Evolutionary conservation across 2,113 vertebrate genomes (phyloP).

Genomic region (Syngnathus floridae): DNA sequence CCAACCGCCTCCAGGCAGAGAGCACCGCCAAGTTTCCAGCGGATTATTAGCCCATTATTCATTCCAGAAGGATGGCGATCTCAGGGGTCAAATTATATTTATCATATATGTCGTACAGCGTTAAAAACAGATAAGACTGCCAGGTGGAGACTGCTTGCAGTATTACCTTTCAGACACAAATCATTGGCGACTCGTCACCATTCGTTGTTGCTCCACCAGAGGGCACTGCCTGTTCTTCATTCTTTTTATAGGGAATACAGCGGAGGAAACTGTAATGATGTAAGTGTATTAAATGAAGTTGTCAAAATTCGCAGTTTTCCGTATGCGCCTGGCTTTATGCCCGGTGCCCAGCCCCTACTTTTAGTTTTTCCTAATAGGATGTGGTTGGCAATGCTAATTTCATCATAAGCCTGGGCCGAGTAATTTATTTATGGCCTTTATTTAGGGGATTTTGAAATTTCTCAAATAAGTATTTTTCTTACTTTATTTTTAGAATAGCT

Average conservation of each 20-base stretch:
- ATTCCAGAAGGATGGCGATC: background rate
- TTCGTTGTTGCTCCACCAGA: background rate
- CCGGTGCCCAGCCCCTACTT: no score
- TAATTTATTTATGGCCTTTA: no score
- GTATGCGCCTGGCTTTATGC: background rate
- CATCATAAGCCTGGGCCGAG: background rate
- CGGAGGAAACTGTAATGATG: background rate
- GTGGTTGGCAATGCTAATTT: background rate
- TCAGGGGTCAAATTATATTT: background rate
- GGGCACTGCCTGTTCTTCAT: background rate
- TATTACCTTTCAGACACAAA: background rate
- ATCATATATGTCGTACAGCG: background rate
- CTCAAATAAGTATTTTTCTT: no score
- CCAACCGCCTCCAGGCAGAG: slow-evolving; percentile 7
- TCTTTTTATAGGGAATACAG: background rate
- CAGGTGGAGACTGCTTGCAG: background rate
- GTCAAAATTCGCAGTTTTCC: background rate
- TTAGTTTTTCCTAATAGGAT: no score
- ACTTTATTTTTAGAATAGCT: no score
- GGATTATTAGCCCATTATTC: background rate
- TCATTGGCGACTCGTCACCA: background rate
- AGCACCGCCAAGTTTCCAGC: slow-evolving; percentile 20
- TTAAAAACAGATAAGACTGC: background rate
- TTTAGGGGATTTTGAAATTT: background rate
- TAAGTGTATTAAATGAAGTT: background rate